Evolutionary conservation across 2,888 invertebrate genomes (phyloP).

Genomic region (Hirtodrosophila duncani): DNA sequence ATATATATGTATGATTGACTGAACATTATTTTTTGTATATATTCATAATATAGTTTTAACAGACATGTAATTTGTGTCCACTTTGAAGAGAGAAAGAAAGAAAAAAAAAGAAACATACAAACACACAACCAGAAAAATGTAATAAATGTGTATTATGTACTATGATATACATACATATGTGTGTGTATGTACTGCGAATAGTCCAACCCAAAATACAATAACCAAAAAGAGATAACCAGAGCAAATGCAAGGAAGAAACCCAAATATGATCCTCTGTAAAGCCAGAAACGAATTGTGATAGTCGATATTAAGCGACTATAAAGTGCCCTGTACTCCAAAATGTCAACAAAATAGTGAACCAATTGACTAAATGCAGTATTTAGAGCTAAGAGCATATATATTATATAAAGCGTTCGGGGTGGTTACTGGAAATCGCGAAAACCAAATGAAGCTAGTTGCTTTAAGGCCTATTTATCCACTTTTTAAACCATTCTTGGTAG

Average conservation of each 20-base stretch:
- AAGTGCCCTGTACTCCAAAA: constrained; percentile 35
- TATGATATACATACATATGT: no score
- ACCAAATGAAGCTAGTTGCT: no score
- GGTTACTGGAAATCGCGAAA: no score
- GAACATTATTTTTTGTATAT: constrained; percentile 67
- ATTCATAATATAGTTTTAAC: constrained; percentile 55
- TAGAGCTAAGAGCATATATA: no score
- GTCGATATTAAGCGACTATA: constrained; percentile 44
- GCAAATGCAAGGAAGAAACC: constrained; percentile 14
- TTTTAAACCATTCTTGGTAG: no score
- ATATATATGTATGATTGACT: constrained; percentile 61
- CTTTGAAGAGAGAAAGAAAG: constrained; percentile 4
- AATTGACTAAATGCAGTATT: no score
- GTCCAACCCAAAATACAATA: background rate
- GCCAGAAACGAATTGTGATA: constrained; percentile 35
- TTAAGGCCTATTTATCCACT: no score
- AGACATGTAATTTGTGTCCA: constrained; percentile 34
- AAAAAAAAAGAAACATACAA: constrained; percentile 6
- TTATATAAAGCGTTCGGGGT: no score
- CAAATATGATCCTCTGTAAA: constrained; percentile 8
- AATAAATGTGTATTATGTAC: no score
- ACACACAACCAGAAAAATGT: constrained; percentile 11
- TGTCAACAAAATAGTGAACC: no score
- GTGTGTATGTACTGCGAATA: no score
- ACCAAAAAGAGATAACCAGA: background rate